These are phyloP conservation scores for Romanomermis culicivorax DNA, from an alignment of 2,888 invertebrate species.

Conservation along the genomic window DNA sequence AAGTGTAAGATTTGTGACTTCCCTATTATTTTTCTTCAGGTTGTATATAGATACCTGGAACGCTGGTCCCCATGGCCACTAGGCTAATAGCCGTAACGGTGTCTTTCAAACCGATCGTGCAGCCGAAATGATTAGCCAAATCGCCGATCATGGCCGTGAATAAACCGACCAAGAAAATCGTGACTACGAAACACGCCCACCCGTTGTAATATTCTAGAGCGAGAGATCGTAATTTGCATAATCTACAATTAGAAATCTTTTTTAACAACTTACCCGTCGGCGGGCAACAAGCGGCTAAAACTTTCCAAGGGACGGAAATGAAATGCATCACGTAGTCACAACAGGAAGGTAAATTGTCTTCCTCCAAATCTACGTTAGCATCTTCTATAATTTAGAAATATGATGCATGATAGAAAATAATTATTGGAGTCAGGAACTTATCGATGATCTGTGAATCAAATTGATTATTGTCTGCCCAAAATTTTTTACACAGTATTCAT, in stretches of 20 bases:
- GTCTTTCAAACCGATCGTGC: conserved; percentile 84
- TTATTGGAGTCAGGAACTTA: too few species aligned
- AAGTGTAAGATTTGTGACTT: too few species aligned
- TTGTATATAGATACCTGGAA: conserved; percentile 90
- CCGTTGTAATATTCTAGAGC: conserved; percentile 69
- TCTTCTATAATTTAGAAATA: too few species aligned
- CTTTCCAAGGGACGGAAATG: conserved; percentile 90
- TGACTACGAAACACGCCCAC: conserved; percentile 78
- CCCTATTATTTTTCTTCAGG: too few species aligned
- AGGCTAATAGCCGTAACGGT: conserved; percentile 91
- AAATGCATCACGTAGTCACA: conserved; percentile 86
- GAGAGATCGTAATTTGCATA: too few species aligned
- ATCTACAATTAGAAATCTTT: too few species aligned
- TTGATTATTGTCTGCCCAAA: too few species aligned
- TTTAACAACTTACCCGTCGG: conserved; percentile 74
- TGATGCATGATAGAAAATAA: too few species aligned
- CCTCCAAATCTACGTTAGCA: too few species aligned
- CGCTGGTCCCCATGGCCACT: conserved; percentile 91
- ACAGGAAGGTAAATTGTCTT: conserved; percentile 46
- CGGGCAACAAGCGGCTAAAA: conserved; percentile 87
- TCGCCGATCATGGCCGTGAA: conserved; percentile 92
- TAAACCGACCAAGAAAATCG: conserved; percentile 76
- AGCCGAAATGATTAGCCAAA: conserved; percentile 88
- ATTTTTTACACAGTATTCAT: not conserved
- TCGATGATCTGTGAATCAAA: too few species aligned